Evolutionary conservation across 1,140 invertebrate genomes (phyloP).

Genomic region (Olivierus martensii): DNA sequence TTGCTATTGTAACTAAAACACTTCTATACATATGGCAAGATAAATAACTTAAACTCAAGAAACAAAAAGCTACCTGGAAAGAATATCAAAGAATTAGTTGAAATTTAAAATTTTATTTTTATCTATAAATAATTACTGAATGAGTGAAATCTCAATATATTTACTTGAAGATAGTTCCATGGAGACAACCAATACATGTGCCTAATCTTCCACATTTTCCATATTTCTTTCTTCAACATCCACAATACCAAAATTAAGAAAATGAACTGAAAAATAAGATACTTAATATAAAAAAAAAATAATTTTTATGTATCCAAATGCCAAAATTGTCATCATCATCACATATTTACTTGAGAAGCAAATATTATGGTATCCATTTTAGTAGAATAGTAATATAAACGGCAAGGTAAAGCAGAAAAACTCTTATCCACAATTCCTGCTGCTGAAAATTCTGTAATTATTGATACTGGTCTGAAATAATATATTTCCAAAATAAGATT

Average conservation of each 20-base stretch:
- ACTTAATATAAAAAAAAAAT: no score
- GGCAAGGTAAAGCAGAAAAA: background rate
- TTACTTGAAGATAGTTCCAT: background rate
- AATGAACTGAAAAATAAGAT: conserved; percentile 1
- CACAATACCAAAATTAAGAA: background rate
- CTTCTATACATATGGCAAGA: background rate
- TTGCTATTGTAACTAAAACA: background rate
- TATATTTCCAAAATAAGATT: conserved; percentile 5
- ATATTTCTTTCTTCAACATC: conserved; percentile 3
- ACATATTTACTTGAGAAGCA: no score
- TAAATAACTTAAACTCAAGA: background rate
- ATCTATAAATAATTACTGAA: background rate
- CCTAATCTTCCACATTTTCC: conserved; percentile 4
- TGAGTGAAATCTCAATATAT: background rate
- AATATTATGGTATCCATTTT: no score
- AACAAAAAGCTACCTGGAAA: background rate
- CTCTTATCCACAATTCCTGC: background rate
- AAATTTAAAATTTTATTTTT: no score
- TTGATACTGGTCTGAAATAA: background rate
- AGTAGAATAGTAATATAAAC: background rate
- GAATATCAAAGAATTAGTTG: no score
- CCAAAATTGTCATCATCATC: no score
- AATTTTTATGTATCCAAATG: no score
- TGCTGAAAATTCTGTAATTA: background rate
- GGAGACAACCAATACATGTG: background rate